These are phyloP conservation scores for Zoroaster sp. DNA, from an alignment of 53 echinoderm and acorn worm species.

Conservation along the genomic window DNA sequence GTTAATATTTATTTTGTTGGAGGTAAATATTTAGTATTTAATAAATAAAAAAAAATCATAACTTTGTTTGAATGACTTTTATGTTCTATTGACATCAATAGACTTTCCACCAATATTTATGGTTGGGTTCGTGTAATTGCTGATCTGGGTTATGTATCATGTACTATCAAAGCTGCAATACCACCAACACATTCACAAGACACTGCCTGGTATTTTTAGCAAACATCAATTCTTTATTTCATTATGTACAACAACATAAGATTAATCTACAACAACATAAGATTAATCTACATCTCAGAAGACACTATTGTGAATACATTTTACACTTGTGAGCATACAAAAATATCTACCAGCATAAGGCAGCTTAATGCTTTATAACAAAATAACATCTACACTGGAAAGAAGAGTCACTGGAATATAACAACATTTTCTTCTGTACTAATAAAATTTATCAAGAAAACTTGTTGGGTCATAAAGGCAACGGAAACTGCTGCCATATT, in stretches of 20 bases:
- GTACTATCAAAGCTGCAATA: too few species aligned
- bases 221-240: conserved; percentile 2
- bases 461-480: background rate
- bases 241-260: background rate
- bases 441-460: too few species aligned
- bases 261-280: background rate
- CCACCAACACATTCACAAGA: too few species aligned
- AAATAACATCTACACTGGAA: background rate
- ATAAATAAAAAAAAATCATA: too few species aligned
- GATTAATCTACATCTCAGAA: background rate
- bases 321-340: conserved; percentile 4
- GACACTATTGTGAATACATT: background rate
- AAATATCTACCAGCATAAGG: conserved; percentile 28
- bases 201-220: background rate
- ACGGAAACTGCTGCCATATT: background rate
- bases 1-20: too few species aligned
- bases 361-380: background rate
- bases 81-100: too few species aligned
- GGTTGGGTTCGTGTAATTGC: too few species aligned
- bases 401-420: background rate
- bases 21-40: too few species aligned
- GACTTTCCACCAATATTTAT: too few species aligned
- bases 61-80: too few species aligned
- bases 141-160: too few species aligned
- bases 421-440: too few species aligned